Conservation (phyloP, 2,797 vertebrate species). For the Clarias platycephalus region DNA sequence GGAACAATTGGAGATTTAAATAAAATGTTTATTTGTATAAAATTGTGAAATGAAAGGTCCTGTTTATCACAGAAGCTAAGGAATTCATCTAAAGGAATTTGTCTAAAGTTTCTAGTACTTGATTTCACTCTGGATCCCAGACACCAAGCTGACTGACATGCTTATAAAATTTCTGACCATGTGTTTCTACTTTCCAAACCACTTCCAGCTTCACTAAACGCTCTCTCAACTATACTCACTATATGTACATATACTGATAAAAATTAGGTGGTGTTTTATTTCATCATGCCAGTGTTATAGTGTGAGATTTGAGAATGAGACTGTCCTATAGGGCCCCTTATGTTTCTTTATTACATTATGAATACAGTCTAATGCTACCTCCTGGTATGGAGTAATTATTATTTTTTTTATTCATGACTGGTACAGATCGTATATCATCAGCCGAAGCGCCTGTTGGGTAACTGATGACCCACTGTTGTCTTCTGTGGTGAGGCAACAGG, state of each 20-base stretch:
- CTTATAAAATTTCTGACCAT: neutral
- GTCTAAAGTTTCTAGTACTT: neutral
- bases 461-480: constrained; percentile 12
- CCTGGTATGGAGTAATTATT: neutral
- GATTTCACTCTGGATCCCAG: neutral
- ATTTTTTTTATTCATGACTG: neutral
- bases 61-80: neutral
- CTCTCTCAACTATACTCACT: neutral
- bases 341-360: neutral
- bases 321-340: neutral
- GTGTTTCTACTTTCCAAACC: neutral
- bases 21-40: neutral
- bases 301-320: neutral
- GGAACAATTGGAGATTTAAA: neutral
- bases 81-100: neutral
- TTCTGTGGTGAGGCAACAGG: constrained; percentile 8
- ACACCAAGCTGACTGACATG: neutral
- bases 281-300: neutral
- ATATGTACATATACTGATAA: neutral
- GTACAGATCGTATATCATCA: constrained; percentile 6
- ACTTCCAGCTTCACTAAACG: neutral
- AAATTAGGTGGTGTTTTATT: neutral
- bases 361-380: constrained; percentile 1
- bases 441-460: constrained; percentile 7
- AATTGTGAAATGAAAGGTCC: neutral